Evolutionary conservation across 2,113 vertebrate genomes (phyloP).

Genomic region (Suricata suricatta): DNA sequence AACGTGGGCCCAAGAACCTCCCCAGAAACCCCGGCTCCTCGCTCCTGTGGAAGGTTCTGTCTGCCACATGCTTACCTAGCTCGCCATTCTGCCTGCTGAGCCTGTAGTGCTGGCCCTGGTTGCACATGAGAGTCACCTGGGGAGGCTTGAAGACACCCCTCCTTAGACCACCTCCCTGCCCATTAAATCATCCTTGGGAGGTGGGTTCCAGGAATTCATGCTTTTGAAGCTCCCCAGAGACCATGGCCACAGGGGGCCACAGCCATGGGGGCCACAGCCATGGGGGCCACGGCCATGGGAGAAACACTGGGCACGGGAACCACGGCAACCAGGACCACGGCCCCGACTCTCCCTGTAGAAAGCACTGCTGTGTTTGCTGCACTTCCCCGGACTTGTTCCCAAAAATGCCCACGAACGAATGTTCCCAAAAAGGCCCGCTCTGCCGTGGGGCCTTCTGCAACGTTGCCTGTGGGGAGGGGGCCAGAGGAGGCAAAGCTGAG

Average conservation of each 20-base stretch:
- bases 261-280: no score
- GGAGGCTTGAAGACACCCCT: not conserved
- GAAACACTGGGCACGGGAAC: no score
- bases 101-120: not conserved
- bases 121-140: not conserved
- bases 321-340: no score
- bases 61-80: not conserved
- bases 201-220: not conserved
- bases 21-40: not conserved
- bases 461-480: not conserved
- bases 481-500: not conserved
- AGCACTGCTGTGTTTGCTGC: fast-evolving
- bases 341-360: no score
- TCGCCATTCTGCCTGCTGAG: not conserved
- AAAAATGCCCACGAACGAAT: not conserved
- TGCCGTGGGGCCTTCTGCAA: not conserved
- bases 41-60: not conserved
- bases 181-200: not conserved
- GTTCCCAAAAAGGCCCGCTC: no score
- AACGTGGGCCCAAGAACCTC: not conserved
- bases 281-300: no score
- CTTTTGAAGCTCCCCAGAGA: not conserved
- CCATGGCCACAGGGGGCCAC: no score
- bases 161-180: not conserved
- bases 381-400: not conserved